phyloP scores from a whole-genome alignment of 2,797 vertebrate genomes.

The Meriones psammophilus region DNA sequence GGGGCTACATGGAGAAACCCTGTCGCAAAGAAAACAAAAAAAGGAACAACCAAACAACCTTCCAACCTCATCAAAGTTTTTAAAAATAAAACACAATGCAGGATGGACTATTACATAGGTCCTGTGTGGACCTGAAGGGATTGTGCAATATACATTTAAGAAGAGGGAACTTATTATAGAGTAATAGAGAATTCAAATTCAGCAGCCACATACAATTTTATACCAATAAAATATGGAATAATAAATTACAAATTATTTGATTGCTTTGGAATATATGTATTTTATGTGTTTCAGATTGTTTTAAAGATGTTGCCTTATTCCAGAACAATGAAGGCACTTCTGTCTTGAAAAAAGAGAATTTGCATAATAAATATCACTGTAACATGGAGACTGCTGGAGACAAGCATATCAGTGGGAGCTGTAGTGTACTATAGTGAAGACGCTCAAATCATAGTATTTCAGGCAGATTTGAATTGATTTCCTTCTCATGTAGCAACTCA shows the following conservation, averaged over 20 bases:
- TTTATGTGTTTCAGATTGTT: slow-evolving; percentile 12
- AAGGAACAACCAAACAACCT: not conserved
- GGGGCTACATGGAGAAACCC: not conserved
- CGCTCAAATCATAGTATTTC: slow-evolving; percentile 21
- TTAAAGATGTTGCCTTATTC: slow-evolving; percentile 45
- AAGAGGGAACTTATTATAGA: not conserved
- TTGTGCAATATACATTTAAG: not conserved
- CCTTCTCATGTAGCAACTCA: not conserved
- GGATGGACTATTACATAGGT: not conserved
- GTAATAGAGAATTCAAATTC: not conserved
- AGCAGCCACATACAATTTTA: not conserved
- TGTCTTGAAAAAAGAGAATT: slow-evolving; percentile 4
- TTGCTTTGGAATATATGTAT: not conserved
- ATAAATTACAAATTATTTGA: slow-evolving; percentile 34
- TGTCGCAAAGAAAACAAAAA: not conserved
- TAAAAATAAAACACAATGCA: not conserved
- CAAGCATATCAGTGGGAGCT: not conserved
- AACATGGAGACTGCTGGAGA: not conserved
- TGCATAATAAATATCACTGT: not conserved
- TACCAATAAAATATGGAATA: not conserved
- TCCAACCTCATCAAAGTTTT: not conserved
- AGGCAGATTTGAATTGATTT: slow-evolving; percentile 34
- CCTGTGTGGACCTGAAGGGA: not conserved
- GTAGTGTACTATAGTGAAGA: not conserved
- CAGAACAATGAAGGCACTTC: not conserved